Evolutionary conservation across 2,888 invertebrate genomes (phyloP).

Genomic region (Camptogramma bilineatum): DNA sequence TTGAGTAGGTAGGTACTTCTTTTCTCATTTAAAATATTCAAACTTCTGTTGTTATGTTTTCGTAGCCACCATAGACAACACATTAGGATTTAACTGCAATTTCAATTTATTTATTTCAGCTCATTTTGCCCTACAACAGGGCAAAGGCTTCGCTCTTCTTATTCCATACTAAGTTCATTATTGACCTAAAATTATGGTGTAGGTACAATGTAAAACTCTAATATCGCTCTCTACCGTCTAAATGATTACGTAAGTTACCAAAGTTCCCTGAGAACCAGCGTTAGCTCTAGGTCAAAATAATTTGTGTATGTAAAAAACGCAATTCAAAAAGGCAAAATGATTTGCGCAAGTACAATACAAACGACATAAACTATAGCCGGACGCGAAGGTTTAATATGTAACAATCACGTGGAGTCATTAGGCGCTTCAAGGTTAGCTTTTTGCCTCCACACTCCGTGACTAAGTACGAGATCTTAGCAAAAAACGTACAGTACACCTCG

Average conservation of each 20-base stretch:
- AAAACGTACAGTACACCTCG: constrained; percentile 21
- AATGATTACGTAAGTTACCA: neutral
- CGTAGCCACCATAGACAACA: too few species aligned
- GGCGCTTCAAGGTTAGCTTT: constrained; percentile 74
- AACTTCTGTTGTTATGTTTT: too few species aligned
- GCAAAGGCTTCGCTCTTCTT: too few species aligned
- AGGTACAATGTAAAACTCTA: too few species aligned
- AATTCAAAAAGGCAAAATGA: constrained; percentile 20
- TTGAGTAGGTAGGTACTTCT: neutral
- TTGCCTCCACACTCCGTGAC: constrained; percentile 71
- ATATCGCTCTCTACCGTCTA: too few species aligned
- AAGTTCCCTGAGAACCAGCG: constrained; percentile 7
- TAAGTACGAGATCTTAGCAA: constrained; percentile 51
- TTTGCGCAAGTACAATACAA: constrained; percentile 33
- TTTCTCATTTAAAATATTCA: too few species aligned
- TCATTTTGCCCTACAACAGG: too few species aligned
- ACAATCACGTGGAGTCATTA: constrained; percentile 70
- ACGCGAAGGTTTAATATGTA: constrained; percentile 63
- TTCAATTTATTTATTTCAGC: too few species aligned
- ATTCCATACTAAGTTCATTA: too few species aligned
- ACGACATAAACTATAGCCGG: constrained; percentile 51
- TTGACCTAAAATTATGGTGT: too few species aligned
- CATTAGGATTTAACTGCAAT: too few species aligned
- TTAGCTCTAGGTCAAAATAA: constrained; percentile 20
- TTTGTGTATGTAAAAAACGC: constrained; percentile 20